A percentile compares a stretch with the other conserved stretches of the same genome.
phyloP scores from a whole-genome alignment of 2,113 vertebrate genomes.

The Mobula hypostoma region DNA sequence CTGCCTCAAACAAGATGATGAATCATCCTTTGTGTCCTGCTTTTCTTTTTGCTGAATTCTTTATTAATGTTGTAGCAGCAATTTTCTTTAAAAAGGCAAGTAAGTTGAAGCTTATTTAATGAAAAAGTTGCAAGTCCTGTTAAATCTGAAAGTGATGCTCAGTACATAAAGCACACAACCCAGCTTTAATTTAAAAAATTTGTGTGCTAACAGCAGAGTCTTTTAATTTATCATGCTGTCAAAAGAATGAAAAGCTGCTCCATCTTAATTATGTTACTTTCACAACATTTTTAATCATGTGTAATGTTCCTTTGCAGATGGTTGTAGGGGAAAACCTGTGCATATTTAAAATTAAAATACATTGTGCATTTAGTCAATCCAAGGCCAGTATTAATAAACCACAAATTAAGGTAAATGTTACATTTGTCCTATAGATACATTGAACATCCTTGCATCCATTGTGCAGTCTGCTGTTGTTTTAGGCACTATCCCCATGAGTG shows the following conservation, averaged over 20 bases:
- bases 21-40: background rate
- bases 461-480: background rate
- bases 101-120: background rate
- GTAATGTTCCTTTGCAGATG: constrained; percentile 37
- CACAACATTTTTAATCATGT: constrained; percentile 37
- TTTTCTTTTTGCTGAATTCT: background rate
- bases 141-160: constrained; percentile 14
- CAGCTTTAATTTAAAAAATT: constrained; percentile 11
- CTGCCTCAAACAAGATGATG: background rate
- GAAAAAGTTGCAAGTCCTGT: background rate
- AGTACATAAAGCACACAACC: background rate
- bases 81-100: no score
- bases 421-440: background rate
- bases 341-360: constrained; percentile 23
- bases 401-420: constrained; percentile 17
- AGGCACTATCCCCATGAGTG: background rate
- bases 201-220: constrained; percentile 18
- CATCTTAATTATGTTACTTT: constrained; percentile 38
- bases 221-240: constrained; percentile 38
- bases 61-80: background rate
- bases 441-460: no score
- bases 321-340: constrained; percentile 18
- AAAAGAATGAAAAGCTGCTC: constrained; percentile 37
- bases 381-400: background rate
- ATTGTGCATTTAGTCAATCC: background rate